Evolutionary conservation across 1,140 invertebrate species (phyloP).

Genomic region (Portunus trituberculatus): DNA sequence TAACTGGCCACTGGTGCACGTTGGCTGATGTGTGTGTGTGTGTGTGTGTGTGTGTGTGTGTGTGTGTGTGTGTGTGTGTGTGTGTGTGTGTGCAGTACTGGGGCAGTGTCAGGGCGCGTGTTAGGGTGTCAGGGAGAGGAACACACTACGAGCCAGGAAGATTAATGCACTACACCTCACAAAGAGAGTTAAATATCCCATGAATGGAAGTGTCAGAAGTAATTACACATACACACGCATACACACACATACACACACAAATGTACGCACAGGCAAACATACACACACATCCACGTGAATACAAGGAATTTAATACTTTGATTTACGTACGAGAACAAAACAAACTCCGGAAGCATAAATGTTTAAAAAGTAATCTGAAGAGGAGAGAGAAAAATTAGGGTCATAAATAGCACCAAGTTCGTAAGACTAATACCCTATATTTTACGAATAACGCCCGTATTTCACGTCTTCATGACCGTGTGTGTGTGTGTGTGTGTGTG

Average conservation of each 20-base stretch:
- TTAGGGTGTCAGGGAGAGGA: no score
- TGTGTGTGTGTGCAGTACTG: no score
- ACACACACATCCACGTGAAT: not conserved
- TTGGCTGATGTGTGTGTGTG: no score
- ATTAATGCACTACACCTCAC: no score
- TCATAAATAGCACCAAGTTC: not conserved
- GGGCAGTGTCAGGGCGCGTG: no score
- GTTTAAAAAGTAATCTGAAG: not conserved
- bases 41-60: no score
- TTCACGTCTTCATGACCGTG: constrained; percentile 2
- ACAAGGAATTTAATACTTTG: not conserved
- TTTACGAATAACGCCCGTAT: not conserved
- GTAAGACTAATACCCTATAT: not conserved
- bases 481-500: constrained; percentile 7
- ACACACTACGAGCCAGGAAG: no score
- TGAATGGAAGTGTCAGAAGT: no score
- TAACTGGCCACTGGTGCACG: no score
- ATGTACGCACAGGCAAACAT: not conserved
- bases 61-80: no score
- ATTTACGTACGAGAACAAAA: not conserved
- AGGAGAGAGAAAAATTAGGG: not conserved
- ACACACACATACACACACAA: not conserved
- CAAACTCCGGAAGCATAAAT: not conserved
- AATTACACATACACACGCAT: no score
- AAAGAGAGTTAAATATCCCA: no score